Base-by-base conservation (phyloP, 2,797 vertebrate genomes). In the Paedocypris micromegethes region DNA sequence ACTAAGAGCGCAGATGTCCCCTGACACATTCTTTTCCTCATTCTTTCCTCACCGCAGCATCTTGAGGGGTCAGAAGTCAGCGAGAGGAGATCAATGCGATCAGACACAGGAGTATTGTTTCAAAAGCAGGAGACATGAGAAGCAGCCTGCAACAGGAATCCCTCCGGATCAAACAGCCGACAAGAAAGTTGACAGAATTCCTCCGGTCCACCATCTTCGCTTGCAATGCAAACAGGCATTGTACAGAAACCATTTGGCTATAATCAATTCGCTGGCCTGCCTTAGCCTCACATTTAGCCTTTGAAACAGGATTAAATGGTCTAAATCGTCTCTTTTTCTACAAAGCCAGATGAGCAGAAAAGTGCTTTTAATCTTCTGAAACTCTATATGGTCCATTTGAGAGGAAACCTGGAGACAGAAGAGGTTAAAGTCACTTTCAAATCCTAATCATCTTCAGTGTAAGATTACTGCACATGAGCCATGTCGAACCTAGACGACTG, bases 61-160 rank as follows among this genome's bases (percentile, higher is more conserved):
- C 74, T 78, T 80, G 76, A 80, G 59, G 53, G 78, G 78, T 80
- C 74, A 60, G 45, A 69, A 72, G 78, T 78, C 76, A 72, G 64
- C 37, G 55, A 40, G 55, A 75, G 74, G 70, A 74, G 76, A 80
- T 80, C 76, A 76, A 68, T 73, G 58, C 76, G 76, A 80, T 80
- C 76, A 78, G 76, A 80, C 78, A 80, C 78, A 78, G 78, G 78
- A 76, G 72, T 78, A 78, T 75, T 73, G 76, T 80, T 80, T 78
- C 78, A 80, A 78, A 75, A 74, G 70, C 59, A 60, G 72, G 72
- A 80, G 74, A 76, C 76, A 68, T 76, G 68, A 73, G 72, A 78
- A 54, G 69, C 69, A 52, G 66, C 53, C 73, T 68, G 75, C 55
- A 55, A 74, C 59, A 54, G 49, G 69, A 72, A 72, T 76, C 76